Base-by-base conservation (phyloP, 1,140 invertebrate genomes). In the Drosophila nebulosa region DNA sequence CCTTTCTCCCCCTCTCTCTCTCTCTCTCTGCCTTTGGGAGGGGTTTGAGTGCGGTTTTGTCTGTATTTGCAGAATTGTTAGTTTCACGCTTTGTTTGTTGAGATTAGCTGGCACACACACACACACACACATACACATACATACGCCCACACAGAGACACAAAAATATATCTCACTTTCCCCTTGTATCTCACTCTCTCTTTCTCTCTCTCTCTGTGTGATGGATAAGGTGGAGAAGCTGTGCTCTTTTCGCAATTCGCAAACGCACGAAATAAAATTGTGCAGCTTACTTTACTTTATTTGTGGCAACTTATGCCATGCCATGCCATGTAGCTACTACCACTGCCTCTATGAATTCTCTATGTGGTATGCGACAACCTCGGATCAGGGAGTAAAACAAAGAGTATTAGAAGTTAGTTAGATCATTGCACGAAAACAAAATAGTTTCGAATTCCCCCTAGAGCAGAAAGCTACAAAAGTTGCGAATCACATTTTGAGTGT, bases 71-170 rank as follows among this genome's bases (percentile, higher is more conserved):
- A 67, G 84, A 88, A 89, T 88, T 88, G 83, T 88, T 88, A 88
- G 83, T 88, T 88, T 88, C 83, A 88, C 84, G 83, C 83, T 88
- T 88, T 88, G 83, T 89, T 88, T 88, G 84, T 79, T 83, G 71
- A 88, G 83, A 88, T 88, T 88, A 88, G 78, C 83, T 83, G 74
- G 81, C 73, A 69, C 21, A 42, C 16, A 4, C 42, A 30, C 58
- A 35, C 59, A 16, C 55, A 35, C 64, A 10, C 12, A 22, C 14
- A n/a, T 18, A 24, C 12, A 6, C 27, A 18, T 16, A 53, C 24
- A 26, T 7, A 26, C 10, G 6, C 26, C 9, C 14, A 9, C 27
- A 14, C 21, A 52, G 22, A 24, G 21, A 9, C 10, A 12, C 12
- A 51, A 3, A n/a, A 16, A 42, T 16, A 16, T n/a, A 21, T 32